Conservation (phyloP, 1,140 invertebrate genomes). For the Rhagoletis pomonella region DNA sequence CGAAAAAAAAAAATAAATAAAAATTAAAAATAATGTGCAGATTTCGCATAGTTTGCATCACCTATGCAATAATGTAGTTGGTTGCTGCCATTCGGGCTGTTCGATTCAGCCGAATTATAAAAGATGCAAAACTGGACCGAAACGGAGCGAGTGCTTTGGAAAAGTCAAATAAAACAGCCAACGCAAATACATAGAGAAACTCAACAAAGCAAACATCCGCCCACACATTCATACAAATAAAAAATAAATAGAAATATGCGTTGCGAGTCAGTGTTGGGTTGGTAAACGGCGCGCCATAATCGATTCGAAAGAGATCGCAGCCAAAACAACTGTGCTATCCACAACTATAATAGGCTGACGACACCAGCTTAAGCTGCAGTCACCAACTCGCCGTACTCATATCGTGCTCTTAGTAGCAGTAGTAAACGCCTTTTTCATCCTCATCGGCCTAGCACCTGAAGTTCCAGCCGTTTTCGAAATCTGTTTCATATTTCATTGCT, state of each 20-base stretch:
- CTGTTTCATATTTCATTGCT: neutral
- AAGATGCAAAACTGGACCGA: neutral
- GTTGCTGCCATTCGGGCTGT: too few relatives aligned
- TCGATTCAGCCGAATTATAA: too few relatives aligned
- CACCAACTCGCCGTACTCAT: too few relatives aligned
- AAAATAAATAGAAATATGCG: neutral
- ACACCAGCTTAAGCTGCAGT: too few relatives aligned
- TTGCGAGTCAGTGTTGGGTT: neutral
- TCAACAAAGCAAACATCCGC: slow-evolving; percentile 16
- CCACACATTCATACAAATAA: slow-evolving; percentile 2
- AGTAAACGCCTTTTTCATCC: too few relatives aligned
- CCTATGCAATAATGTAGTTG: too few relatives aligned
- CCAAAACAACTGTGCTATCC: slow-evolving; percentile 2
- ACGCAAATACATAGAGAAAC: slow-evolving; percentile 1
- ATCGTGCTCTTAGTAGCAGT: too few relatives aligned
- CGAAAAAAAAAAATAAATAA: neutral
- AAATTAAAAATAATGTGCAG: neutral
- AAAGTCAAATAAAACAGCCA: neutral
- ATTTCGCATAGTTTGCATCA: neutral
- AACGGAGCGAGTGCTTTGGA: neutral
- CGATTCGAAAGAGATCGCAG: neutral
- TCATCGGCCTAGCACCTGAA: too few relatives aligned
- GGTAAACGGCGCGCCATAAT: neutral
- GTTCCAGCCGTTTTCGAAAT: neutral
- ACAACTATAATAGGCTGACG: neutral